Percentiles rank a stretch among this genome's conserved stretches.
Evolutionary conservation across 2,888 invertebrate species (phyloP).

Genomic region (Drosophila ezoana): DNA sequence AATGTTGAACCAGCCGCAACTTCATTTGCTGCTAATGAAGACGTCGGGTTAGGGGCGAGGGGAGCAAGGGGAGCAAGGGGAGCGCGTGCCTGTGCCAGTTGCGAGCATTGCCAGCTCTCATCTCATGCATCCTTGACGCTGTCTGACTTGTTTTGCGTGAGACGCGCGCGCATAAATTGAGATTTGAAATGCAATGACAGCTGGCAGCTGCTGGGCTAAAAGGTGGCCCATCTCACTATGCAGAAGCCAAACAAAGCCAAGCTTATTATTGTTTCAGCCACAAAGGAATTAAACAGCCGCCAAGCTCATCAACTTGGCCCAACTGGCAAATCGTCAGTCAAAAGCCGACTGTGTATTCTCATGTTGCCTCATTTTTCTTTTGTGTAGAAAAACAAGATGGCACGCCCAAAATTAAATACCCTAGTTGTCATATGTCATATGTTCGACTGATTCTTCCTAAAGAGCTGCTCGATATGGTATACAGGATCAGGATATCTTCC

Average conservation of each 20-base stretch:
- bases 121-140: conserved; percentile 75
- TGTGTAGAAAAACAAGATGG: background rate
- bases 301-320: conserved; percentile 56
- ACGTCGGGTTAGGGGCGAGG: conserved; percentile 23
- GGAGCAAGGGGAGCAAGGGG: background rate
- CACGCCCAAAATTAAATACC: too few relatives aligned
- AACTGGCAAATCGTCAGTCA: conserved; percentile 3
- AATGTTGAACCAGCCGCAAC: conserved; percentile 66
- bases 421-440: too few relatives aligned
- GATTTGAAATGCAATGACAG: conserved; percentile 51
- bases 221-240: conserved; percentile 67
- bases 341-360: background rate
- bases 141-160: conserved; percentile 68
- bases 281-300: conserved; percentile 75
- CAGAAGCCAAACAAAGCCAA: conserved; percentile 63
- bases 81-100: conserved; percentile 5
- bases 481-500: too few relatives aligned
- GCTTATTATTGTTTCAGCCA: conserved; percentile 71
- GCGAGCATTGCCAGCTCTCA: conserved; percentile 50
- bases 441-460: too few relatives aligned
- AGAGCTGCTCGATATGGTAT: too few relatives aligned
- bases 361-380: background rate
- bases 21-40: conserved; percentile 77
- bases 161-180: conserved; percentile 73
- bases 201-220: conserved; percentile 15